Conservation (phyloP, 2,113 vertebrate species). For the Acanthochromis polyacanthus region DNA sequence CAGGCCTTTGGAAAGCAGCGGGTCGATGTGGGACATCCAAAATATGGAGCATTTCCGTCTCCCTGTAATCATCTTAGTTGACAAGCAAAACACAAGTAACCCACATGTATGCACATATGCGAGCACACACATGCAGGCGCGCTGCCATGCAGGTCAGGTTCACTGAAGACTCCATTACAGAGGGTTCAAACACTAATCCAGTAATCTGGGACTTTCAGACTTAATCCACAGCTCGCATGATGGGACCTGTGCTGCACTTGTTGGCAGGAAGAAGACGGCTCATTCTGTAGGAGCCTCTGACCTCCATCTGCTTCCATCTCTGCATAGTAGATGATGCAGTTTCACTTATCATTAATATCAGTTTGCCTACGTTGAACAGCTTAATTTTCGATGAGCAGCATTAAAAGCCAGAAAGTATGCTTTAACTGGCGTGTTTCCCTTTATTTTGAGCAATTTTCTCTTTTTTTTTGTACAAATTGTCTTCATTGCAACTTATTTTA, state of each 20-base stretch:
- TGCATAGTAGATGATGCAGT: slow-evolving; percentile 8
- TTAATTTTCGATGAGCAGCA: too few species aligned
- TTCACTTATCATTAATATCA: too few species aligned
- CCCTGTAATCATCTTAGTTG: slow-evolving; percentile 59
- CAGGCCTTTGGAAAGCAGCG: neutral
- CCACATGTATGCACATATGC: slow-evolving; percentile 9
- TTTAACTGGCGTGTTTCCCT: too few species aligned
- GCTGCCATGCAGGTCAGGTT: slow-evolving; percentile 40
- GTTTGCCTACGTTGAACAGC: too few species aligned
- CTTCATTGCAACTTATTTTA: too few species aligned
- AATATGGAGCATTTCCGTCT: slow-evolving; percentile 57
- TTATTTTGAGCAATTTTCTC: too few species aligned
- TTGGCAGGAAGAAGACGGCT: slow-evolving; percentile 13
- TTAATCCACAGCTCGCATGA: slow-evolving; percentile 68
- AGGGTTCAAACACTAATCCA: slow-evolving; percentile 71
- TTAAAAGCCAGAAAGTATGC: too few species aligned
- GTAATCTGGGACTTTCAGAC: slow-evolving; percentile 72
- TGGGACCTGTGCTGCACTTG: slow-evolving; percentile 19
- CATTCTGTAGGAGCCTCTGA: slow-evolving; percentile 43
- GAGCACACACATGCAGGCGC: slow-evolving; percentile 5
- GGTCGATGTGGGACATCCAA: slow-evolving; percentile 9
- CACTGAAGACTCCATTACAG: slow-evolving; percentile 53
- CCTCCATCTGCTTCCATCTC: slow-evolving; percentile 28
- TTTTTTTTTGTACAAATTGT: too few species aligned
- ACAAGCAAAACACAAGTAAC: slow-evolving; percentile 25